Evolutionary conservation across 1,140 invertebrate species (phyloP), one percentile per base, ranked within the genome.

Genomic region (Caenorhabditis tropicalis): DNA sequence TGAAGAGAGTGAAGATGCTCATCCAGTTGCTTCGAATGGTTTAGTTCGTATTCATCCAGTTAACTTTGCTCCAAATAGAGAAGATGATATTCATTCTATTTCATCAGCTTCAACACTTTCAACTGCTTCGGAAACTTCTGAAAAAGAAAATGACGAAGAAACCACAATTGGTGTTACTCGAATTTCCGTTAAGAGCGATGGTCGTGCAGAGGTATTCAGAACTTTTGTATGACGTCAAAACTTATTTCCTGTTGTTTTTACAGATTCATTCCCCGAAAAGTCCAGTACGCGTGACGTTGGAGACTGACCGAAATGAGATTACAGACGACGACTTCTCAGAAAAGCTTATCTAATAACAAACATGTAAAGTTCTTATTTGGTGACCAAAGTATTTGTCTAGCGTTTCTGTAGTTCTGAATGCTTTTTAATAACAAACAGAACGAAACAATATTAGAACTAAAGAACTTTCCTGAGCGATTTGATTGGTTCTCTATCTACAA

Each of bases 341-440:
- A n/a, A 74, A 74, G n/a, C 65, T 74, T 15, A 74, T 74, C 7
- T 74, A 27, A 70, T 36, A n/a, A n/a, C n/a, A 27, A 74, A 29
- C 15, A 74, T 24, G 2, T 19, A 12, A 19, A 65, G 19, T 10
- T 33, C 24, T 15, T 24, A 43, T 36, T 24, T 74, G n/a, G 27
- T 74, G 65, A 74, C 65, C 65, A 74, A 74, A 74, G 65, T 74
- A 74, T 74, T 74, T 74, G 33, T 29, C 3, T 74, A 74, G 65
- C 33, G 36, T 24, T 24, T 74, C 21, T 10, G 1, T 74, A 74
- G 65, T 74, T 74, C 43, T n/a, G 33, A 21, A 74, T 46, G n/a
- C 43, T 74, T n/a, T 24, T 27, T 27, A 24, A 24, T 74, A 10
- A 21, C 33, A n/a, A n/a, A n/a, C n/a, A n/a, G n/a, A n/a, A n/a